These are phyloP conservation scores for Seriola quinqueradiata DNA, from an alignment of 2,113 vertebrate species.

Conservation along the genomic window DNA sequence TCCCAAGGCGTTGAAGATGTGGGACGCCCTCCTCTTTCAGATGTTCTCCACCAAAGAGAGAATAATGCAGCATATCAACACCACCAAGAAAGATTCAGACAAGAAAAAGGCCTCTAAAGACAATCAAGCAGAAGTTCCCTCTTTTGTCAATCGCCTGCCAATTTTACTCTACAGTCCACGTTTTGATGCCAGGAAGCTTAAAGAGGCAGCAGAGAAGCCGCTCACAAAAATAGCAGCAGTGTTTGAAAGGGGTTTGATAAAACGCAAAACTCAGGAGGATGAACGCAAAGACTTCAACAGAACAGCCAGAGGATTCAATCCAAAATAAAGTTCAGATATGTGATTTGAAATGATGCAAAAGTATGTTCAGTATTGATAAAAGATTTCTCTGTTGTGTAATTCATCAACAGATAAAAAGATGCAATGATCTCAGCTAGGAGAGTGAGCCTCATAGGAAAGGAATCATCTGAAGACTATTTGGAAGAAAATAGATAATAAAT, in stretches of 20 bases:
- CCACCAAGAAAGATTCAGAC: slow-evolving; percentile 69
- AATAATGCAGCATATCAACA: slow-evolving; percentile 80
- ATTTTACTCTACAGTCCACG: slow-evolving; percentile 90
- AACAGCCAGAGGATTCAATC: slow-evolving; percentile 88
- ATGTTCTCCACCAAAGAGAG: slow-evolving; percentile 86
- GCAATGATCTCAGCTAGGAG: not conserved
- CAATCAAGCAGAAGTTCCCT: slow-evolving; percentile 68
- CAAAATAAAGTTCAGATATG: slow-evolving; percentile 48
- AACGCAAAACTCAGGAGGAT: slow-evolving; percentile 79
- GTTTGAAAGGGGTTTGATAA: slow-evolving; percentile 83
- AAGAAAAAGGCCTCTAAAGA: slow-evolving; percentile 65
- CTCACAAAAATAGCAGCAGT: slow-evolving; percentile 77
- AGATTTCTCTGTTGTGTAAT: not conserved
- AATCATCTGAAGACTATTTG: not conserved
- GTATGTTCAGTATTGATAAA: slow-evolving; percentile 6
- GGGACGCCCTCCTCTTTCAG: slow-evolving; percentile 94
- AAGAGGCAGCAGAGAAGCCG: slow-evolving; percentile 88
- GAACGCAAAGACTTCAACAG: slow-evolving; percentile 90
- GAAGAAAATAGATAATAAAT: not conserved
- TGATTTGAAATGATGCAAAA: slow-evolving; percentile 24
- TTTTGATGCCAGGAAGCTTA: slow-evolving; percentile 93
- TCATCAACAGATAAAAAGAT: not conserved
- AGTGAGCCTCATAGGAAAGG: not conserved
- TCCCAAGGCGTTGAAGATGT: slow-evolving; percentile 89
- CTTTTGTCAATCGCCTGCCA: slow-evolving; percentile 84